These are phyloP conservation scores for Copsychus sechellarum DNA, from an alignment of 2,113 vertebrate genomes.

Conservation along the genomic window DNA sequence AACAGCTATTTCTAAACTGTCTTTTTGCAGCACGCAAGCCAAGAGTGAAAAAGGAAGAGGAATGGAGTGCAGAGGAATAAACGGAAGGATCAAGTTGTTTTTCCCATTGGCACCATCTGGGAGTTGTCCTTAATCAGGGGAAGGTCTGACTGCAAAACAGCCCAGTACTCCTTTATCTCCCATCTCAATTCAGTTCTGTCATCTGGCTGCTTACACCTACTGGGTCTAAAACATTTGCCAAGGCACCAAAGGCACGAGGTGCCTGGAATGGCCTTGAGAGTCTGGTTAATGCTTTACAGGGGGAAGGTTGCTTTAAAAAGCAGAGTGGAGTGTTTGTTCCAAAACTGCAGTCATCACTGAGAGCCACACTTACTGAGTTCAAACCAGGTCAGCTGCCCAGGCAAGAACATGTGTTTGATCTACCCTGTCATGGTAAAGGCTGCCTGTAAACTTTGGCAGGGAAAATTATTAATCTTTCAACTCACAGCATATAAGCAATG, in stretches of 20 bases:
- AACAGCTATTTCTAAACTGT: conserved; percentile 65
- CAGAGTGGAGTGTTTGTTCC: background rate
- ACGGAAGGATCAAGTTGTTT: conserved; percentile 30
- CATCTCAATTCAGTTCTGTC: background rate
- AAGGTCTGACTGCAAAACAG: background rate
- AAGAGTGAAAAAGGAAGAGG: conserved; percentile 36
- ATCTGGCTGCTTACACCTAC: background rate
- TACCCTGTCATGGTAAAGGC: conserved; percentile 17
- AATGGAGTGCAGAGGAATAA: conserved; percentile 5
- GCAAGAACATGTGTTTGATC: conserved; percentile 11
- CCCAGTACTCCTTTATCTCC: background rate
- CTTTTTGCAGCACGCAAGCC: conserved; percentile 38
- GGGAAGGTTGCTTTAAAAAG: conserved; percentile 30
- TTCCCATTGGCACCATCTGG: conserved; percentile 39
- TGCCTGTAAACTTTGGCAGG: conserved; percentile 37
- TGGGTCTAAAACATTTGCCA: background rate
- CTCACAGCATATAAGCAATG: conserved; percentile 7
- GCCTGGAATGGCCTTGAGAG: background rate
- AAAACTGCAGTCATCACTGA: conserved; percentile 11
- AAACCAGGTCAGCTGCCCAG: conserved; percentile 57
- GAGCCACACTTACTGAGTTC: conserved; percentile 20
- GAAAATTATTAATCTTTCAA: conserved; percentile 53
- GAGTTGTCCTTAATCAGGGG: conserved; percentile 20
- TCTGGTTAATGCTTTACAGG: conserved; percentile 7
- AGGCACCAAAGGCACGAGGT: background rate